Conservation (phyloP, 1,140 invertebrate genomes). For the Cherax destructor region DNA sequence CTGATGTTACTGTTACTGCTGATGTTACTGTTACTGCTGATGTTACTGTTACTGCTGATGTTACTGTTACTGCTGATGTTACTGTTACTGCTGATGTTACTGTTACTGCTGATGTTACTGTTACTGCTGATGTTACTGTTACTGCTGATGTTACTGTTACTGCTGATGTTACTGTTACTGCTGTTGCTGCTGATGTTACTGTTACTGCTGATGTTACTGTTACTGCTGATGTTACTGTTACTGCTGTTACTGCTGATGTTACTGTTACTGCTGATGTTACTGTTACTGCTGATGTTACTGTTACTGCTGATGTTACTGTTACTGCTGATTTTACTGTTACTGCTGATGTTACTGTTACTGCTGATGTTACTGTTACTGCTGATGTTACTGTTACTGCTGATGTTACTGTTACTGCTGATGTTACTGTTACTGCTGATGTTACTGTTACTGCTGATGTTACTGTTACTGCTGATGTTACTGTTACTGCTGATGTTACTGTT, state of each 20-base stretch:
- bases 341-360: too few species aligned
- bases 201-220: not conserved
- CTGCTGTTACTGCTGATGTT: not conserved
- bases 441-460: too few species aligned
- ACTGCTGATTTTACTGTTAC: too few species aligned
- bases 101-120: not conserved
- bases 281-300: too few species aligned
- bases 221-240: not conserved
- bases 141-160: not conserved
- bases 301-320: too few species aligned
- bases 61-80: not conserved
- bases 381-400: too few species aligned
- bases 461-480: too few species aligned
- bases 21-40: not conserved
- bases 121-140: not conserved
- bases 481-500: too few species aligned
- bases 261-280: too few species aligned
- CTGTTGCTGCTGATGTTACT: not conserved
- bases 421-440: too few species aligned
- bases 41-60: not conserved
- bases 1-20: slow-evolving; percentile 12
- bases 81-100: not conserved
- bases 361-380: too few species aligned
- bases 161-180: not conserved
- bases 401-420: too few species aligned